These are phyloP conservation scores for Pseudobourletiella spinata DNA, from an alignment of 1,140 invertebrate species.

Conservation along the genomic window DNA sequence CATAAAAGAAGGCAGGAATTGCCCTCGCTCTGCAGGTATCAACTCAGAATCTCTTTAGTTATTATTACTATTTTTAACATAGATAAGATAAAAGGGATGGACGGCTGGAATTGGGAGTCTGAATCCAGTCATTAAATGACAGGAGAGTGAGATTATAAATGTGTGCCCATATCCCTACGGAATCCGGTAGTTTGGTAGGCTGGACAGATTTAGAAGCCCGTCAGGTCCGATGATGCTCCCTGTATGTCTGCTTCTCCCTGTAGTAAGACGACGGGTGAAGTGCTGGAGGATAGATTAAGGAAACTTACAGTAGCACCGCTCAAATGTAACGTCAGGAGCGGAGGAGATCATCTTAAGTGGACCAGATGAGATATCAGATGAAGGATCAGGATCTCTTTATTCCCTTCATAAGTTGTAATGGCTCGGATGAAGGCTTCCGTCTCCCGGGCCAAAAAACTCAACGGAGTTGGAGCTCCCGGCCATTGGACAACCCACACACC, in stretches of 20 bases:
- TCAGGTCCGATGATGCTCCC: not conserved
- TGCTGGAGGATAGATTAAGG: not conserved
- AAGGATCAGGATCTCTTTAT: not conserved
- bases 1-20: no score
- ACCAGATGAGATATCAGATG: constrained; percentile 1
- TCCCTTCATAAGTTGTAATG: not conserved
- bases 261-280: no score
- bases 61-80: not conserved
- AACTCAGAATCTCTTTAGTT: no score
- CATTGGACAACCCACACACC: no score
- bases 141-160: not conserved
- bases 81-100: constrained; percentile 5
- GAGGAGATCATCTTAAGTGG: constrained; percentile 2
- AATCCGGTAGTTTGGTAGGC: not conserved
- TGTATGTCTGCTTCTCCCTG: no score
- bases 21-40: not conserved
- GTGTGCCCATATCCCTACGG: not conserved
- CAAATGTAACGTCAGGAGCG: no score
- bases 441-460: not conserved
- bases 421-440: not conserved
- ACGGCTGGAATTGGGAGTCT: not conserved
- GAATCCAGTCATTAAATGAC: not conserved
- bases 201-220: not conserved
- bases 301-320: not conserved
- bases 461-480: no score